A percentile compares a stretch with the other conserved stretches of the same genome.
These are phyloP conservation scores for Actenoides lindsayi DNA, from an alignment of 2,113 vertebrate genomes.

Conservation along the genomic window DNA sequence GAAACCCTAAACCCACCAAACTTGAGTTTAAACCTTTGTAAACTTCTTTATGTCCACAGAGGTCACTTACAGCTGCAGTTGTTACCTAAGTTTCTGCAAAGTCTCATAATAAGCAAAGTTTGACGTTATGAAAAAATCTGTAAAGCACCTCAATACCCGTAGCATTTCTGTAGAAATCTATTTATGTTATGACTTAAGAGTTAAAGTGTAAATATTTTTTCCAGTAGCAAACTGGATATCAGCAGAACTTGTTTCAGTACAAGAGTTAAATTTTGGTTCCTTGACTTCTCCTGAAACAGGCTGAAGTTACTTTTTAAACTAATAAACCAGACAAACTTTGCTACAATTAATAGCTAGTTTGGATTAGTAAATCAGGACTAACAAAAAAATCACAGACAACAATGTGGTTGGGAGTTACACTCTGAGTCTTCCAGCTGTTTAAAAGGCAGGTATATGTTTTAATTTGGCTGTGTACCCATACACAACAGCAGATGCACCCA, in stretches of 20 bases:
- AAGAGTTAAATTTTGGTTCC: not conserved
- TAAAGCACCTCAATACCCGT: not conserved
- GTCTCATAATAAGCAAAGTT: not conserved
- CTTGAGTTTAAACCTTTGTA: not conserved
- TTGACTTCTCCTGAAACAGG: not conserved
- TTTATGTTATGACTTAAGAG: not conserved
- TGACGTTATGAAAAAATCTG: not conserved
- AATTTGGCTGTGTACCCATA: not conserved
- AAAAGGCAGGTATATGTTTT: not conserved
- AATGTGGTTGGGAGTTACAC: not conserved
- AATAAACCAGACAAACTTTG: not conserved
- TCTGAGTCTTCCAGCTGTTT: not conserved
- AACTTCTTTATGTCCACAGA: constrained; percentile 8
- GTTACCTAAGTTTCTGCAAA: not conserved
- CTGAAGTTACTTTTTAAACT: not conserved
- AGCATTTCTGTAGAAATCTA: not conserved
- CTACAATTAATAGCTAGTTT: not conserved
- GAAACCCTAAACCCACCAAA: not conserved
- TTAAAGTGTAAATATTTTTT: not conserved
- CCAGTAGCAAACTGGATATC: not conserved
- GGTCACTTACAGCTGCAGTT: not conserved
- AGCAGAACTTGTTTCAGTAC: not conserved
- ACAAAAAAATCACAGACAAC: not conserved
- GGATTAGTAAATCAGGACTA: not conserved
- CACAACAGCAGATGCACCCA: not conserved